A percentile compares a stretch with the other conserved stretches of the same genome.
phyloP scores from a whole-genome alignment of 1,140 invertebrate species.

The Doryteuthis pealeii region DNA sequence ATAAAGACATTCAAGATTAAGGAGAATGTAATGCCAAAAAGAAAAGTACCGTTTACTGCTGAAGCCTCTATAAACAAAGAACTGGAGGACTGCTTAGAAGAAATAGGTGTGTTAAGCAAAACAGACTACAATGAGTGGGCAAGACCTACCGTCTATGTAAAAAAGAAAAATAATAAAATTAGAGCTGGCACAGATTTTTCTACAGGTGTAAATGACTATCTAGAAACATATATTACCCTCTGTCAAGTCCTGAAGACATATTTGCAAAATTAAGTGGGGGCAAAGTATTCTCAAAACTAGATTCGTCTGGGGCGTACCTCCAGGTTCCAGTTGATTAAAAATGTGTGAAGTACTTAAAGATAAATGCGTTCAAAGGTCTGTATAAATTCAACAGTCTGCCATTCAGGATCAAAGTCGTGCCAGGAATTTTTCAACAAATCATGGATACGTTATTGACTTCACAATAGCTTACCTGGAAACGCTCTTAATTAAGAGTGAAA shows the following conservation, averaged over 20 bases:
- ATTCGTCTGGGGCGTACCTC: constrained; percentile 29
- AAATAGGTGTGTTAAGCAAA: constrained; percentile 31
- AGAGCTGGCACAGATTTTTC: constrained; percentile 56
- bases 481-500: neutral
- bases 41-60: too few species aligned
- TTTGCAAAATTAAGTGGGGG: constrained; percentile 32
- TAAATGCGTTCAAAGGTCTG: constrained; percentile 37
- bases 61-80: neutral
- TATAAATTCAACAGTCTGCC: constrained; percentile 56
- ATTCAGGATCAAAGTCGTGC: constrained; percentile 61
- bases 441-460: constrained; percentile 44
- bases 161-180: constrained; percentile 53
- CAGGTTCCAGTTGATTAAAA: constrained; percentile 34
- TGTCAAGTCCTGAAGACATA: constrained; percentile 43
- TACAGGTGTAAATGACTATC: constrained; percentile 44
- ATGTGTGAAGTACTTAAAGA: constrained; percentile 28
- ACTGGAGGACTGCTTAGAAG: constrained; percentile 23
- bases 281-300: constrained; percentile 29
- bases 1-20: too few species aligned
- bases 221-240: constrained; percentile 31
- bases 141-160: constrained; percentile 53
- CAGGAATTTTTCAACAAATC: constrained; percentile 60
- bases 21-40: too few species aligned
- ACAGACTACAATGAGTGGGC: constrained; percentile 47
- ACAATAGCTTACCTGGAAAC: neutral